Base-by-base conservation (phyloP, 2,113 vertebrate genomes). In the Cranoglanis bouderius region DNA sequence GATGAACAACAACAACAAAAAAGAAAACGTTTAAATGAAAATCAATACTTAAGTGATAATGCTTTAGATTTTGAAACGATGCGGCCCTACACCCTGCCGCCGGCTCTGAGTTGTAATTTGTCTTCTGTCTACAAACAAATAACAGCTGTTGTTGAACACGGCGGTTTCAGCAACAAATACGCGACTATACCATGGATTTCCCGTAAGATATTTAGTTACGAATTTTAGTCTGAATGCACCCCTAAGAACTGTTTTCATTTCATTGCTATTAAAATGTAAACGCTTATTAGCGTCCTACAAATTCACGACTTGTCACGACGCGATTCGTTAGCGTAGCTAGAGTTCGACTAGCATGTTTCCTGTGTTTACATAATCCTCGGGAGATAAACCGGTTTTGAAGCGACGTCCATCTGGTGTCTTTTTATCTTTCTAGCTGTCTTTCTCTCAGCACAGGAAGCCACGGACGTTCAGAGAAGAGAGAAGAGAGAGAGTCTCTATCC, bases 401-500 rank as follows among this genome's bases (percentile, higher is more conserved):
- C n/a, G 3, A 81, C 7, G 4, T 61, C 35, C 55, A 61, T 61
- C 80, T 82, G 80, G 80, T 21, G 51, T 38, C 35, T 83, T 83
- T 83, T 83, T 16, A 40, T 83, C 55, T 16, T 5, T 0, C 19
- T 61, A 40, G 18, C 81, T 61, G 81, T 83, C 81, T 14, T 61
- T 43, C 81, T 83, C 4, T 83, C 81, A 61, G 38, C 81, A 43
- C 55, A 61, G 81, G 81, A 83, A 61, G 55, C 35, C 24, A 18
- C 4, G 9, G n/a, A 55, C 6, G n/a, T 81, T 55, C 78, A 57
- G 32, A 57, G n/a, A 16, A 26, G 40, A 77, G 18, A 29, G 9
- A 75, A 78, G 75, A 51, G 43, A 51, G 74, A 46, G 74, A 6
- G 74, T n/a, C 77, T 81, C 29, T 81, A 55, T 81, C 77, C 49